Evolutionary conservation across 1,140 invertebrate species (phyloP).

Genomic region (Gonioctena quinquepunctata): DNA sequence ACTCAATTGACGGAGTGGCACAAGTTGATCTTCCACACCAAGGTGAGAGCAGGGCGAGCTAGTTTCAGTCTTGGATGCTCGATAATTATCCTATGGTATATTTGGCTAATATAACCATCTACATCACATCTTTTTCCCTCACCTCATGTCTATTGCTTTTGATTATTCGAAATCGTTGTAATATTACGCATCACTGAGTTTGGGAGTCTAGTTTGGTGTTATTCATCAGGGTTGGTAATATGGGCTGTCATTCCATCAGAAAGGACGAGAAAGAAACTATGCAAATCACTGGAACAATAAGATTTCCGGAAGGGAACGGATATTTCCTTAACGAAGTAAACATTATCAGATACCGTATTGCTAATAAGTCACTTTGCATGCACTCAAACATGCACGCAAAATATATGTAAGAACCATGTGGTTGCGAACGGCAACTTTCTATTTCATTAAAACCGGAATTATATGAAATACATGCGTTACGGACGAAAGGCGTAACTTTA

Average conservation of each 20-base stretch:
- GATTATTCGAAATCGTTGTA: too few species aligned
- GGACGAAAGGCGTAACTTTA: background rate
- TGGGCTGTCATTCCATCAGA: background rate
- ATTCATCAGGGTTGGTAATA: too few species aligned
- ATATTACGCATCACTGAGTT: too few species aligned
- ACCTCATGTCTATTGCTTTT: too few species aligned
- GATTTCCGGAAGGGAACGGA: conserved; percentile 1
- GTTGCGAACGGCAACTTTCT: background rate
- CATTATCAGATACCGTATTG: background rate
- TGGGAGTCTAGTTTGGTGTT: too few species aligned
- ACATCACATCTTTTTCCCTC: too few species aligned
- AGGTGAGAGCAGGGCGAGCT: too few species aligned
- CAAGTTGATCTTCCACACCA: too few species aligned
- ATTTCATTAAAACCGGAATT: background rate
- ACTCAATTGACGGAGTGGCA: too few species aligned
- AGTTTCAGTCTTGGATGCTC: too few species aligned
- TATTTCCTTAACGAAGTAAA: conserved; percentile 9
- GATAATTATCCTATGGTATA: too few species aligned
- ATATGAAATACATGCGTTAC: background rate
- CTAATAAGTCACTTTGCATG: conserved; percentile 8
- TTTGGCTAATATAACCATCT: too few species aligned
- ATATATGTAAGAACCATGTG: background rate
- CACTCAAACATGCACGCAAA: background rate
- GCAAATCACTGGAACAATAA: background rate
- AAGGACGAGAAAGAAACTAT: background rate